Evolutionary conservation across 2,888 invertebrate species (phyloP).

Genomic region (Tetrapedia diversipes): DNA sequence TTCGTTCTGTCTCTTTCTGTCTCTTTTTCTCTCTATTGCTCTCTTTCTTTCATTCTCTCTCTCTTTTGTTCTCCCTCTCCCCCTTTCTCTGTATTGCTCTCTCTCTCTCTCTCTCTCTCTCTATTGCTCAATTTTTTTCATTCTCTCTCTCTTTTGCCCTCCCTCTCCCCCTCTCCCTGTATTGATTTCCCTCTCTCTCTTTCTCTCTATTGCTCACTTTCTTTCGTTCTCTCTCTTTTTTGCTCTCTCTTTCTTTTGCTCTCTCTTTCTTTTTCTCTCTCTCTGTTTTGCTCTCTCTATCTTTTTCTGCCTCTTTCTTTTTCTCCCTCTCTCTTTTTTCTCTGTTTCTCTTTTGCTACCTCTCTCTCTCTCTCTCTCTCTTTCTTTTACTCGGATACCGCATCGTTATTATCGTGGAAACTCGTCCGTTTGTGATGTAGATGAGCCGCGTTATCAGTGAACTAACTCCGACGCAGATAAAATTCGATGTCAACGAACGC

Average conservation of each 20-base stretch:
- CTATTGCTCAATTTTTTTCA: neutral
- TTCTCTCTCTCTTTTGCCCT: too few relatives aligned
- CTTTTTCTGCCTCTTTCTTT: neutral
- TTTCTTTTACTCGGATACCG: neutral
- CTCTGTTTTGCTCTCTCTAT: neutral
- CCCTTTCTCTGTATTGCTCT: neutral
- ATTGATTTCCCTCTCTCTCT: neutral
- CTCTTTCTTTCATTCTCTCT: too few relatives aligned
- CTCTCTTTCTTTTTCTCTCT: neutral
- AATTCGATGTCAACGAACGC: constrained; percentile 66
- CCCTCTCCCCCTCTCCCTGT: too few relatives aligned
- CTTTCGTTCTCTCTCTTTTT: neutral
- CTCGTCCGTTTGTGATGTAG: constrained; percentile 53
- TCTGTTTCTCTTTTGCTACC: neutral
- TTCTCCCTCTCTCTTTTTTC: neutral
- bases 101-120: neutral
- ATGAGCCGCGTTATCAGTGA: constrained; percentile 58
- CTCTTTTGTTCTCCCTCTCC: too few relatives aligned
- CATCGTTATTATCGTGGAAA: constrained; percentile 42
- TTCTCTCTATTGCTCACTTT: neutral
- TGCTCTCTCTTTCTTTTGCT: too few relatives aligned
- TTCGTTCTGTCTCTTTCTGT: neutral
- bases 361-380: neutral
- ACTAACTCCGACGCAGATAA: constrained; percentile 61
- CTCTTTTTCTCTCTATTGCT: neutral